These are phyloP conservation scores for Cosmopolites sordidus DNA, from an alignment of 2,888 invertebrate species.

Conservation along the genomic window DNA sequence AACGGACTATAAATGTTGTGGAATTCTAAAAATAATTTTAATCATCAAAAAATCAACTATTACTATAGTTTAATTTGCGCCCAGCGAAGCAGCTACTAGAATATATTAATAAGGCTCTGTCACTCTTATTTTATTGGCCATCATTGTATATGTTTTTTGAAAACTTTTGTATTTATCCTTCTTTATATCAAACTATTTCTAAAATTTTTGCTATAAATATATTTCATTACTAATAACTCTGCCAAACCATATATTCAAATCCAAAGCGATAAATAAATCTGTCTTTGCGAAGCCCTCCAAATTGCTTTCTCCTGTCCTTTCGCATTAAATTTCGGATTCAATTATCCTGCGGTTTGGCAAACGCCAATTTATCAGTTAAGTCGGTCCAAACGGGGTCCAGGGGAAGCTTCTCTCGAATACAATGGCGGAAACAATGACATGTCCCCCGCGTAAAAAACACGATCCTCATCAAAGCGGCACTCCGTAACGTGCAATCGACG, in stretches of 20 bases:
- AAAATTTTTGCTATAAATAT: too few relatives aligned
- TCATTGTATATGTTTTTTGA: too few relatives aligned
- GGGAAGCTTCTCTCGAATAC: conserved; percentile 28
- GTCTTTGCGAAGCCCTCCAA: neutral
- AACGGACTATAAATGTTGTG: too few relatives aligned
- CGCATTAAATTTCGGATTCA: conserved; percentile 24
- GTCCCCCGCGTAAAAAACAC: conserved; percentile 46
- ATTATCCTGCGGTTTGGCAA: conserved; percentile 29
- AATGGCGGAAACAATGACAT: conserved; percentile 45
- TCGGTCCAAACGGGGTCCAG: conserved; percentile 21
- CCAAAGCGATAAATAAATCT: neutral
- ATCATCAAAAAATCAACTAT: too few relatives aligned
- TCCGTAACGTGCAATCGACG: conserved; percentile 47
- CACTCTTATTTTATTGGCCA: too few relatives aligned
- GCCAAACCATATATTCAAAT: neutral
- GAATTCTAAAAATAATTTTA: too few relatives aligned
- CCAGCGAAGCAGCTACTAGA: too few relatives aligned
- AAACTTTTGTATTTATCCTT: too few relatives aligned
- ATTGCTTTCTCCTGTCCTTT: neutral
- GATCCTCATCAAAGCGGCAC: conserved; percentile 46
- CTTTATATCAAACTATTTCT: too few relatives aligned
- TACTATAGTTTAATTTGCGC: too few relatives aligned
- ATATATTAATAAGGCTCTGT: too few relatives aligned
- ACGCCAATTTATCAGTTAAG: conserved; percentile 34
- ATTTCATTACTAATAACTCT: too few relatives aligned